Percentiles rank a stretch among this genome's conserved stretches.
These are phyloP conservation scores for Euwallacea similis DNA, from an alignment of 1,140 invertebrate species.

Conservation along the genomic window DNA sequence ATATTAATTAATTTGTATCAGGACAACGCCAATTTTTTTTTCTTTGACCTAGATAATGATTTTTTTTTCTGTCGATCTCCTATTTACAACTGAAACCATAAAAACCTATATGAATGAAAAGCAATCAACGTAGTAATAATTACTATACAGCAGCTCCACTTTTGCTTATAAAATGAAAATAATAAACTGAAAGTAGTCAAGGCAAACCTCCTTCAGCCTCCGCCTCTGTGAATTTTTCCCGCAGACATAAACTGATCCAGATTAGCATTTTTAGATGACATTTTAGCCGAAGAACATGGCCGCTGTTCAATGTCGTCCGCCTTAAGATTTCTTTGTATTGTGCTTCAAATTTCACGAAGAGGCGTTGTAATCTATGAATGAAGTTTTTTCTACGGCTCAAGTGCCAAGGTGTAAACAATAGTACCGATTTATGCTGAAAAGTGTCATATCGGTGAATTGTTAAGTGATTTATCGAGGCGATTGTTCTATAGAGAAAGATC, in stretches of 20 bases:
- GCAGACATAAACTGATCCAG: conserved; percentile 31
- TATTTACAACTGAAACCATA: too few species aligned
- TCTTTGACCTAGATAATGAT: too few species aligned
- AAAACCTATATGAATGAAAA: too few species aligned
- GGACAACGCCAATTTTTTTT: too few species aligned
- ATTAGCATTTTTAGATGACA: conserved; percentile 41
- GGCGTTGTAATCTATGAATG: conserved; percentile 39
- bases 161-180: background rate
- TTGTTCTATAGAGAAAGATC: too few species aligned
- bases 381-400: conserved; percentile 27
- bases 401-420: conserved; percentile 32
- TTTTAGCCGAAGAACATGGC: conserved; percentile 28
- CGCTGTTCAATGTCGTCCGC: conserved; percentile 39
- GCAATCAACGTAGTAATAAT: too few species aligned
- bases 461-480: too few species aligned
- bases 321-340: conserved; percentile 34
- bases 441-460: too few species aligned
- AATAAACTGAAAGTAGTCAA: conserved; percentile 1
- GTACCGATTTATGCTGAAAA: conserved; percentile 27
- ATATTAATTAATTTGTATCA: too few species aligned
- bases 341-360: conserved; percentile 30
- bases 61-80: too few species aligned
- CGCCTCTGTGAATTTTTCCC: conserved; percentile 21
- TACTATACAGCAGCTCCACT: too few species aligned
- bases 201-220: conserved; percentile 6